These are phyloP conservation scores for Bombus superbus DNA, from an alignment of 1,140 invertebrate genomes.

Conservation along the genomic window DNA sequence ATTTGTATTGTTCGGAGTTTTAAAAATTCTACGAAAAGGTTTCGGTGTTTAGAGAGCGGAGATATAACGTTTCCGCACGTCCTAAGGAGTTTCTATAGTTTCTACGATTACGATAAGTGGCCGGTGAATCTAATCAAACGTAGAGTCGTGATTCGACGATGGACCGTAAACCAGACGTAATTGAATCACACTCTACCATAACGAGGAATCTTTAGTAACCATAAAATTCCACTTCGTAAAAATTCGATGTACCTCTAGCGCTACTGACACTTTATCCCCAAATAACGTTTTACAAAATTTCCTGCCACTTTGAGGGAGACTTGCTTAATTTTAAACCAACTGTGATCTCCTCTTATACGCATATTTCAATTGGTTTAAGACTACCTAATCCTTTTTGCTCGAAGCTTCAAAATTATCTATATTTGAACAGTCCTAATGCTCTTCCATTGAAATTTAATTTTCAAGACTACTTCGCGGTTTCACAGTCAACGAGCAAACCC, in stretches of 20 bases:
- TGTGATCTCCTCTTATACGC: not conserved
- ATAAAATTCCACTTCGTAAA: slow-evolving; percentile 10
- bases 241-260: not conserved
- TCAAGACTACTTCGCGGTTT: not conserved
- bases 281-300: not conserved
- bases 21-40: too few relatives aligned
- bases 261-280: not conserved
- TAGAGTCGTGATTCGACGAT: not conserved
- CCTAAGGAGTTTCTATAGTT: not conserved
- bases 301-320: too few relatives aligned
- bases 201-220: not conserved
- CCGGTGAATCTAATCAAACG: not conserved
- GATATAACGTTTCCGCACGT: too few relatives aligned
- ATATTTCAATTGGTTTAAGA: too few relatives aligned
- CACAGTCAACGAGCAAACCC: not conserved
- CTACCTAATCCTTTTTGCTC: not conserved
- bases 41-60: too few relatives aligned
- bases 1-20: too few relatives aligned
- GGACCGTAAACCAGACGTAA: not conserved
- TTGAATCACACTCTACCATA: not conserved
- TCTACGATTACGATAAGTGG: not conserved
- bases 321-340: not conserved
- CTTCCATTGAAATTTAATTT: not conserved
- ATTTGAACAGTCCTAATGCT: not conserved
- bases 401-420: too few relatives aligned